These are phyloP conservation scores for Enoplosus armatus DNA, from an alignment of 2,797 vertebrate genomes.

Conservation along the genomic window DNA sequence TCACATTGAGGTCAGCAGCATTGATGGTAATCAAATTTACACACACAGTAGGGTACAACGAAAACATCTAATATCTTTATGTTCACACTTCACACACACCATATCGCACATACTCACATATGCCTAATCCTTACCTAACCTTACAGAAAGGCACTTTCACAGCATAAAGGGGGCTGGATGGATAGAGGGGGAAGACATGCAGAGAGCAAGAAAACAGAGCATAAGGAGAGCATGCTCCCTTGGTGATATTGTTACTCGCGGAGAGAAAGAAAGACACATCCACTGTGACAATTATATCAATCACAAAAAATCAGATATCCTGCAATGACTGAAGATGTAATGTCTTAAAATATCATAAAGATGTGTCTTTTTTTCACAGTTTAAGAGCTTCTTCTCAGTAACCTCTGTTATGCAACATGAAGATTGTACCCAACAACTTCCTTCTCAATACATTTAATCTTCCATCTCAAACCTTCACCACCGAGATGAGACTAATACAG, in stretches of 20 bases:
- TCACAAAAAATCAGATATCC: neutral
- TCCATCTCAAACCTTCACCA: neutral
- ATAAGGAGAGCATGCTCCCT: neutral
- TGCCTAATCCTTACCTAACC: constrained; percentile 52
- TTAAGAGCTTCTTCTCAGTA: neutral
- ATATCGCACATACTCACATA: constrained; percentile 11
- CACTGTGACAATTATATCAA: constrained; percentile 4
- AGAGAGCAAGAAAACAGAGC: constrained; percentile 11
- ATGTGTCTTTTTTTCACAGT: neutral
- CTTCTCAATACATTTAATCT: too few species aligned
- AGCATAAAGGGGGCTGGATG: constrained; percentile 1
- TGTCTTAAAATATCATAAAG: neutral
- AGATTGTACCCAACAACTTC: neutral
- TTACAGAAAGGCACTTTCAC: constrained; percentile 41
- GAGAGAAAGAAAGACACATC: constrained; percentile 3
- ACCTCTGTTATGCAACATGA: neutral
- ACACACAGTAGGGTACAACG: constrained; percentile 47
- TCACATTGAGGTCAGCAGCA: constrained; percentile 77
- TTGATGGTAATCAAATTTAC: constrained; percentile 78
- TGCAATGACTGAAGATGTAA: constrained; percentile 3
- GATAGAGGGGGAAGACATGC: too few species aligned
- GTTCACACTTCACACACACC: constrained; percentile 45
- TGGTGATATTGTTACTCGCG: neutral
- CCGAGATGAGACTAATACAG: neutral
- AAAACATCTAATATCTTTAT: constrained; percentile 50